These are phyloP conservation scores for Otis tarda DNA, from an alignment of 2,113 vertebrate species.

Conservation along the genomic window DNA sequence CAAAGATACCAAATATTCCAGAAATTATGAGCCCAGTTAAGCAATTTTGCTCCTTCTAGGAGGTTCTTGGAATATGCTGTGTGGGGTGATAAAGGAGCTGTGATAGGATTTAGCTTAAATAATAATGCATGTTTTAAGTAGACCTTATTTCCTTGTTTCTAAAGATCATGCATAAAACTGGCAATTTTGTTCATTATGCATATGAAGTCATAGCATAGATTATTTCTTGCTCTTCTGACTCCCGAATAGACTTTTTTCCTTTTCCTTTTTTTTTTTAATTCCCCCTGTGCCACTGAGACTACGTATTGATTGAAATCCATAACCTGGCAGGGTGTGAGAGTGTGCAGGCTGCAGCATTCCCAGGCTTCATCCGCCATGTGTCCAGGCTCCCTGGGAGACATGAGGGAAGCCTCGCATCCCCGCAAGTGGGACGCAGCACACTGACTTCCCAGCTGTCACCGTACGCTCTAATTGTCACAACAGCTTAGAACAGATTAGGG, in stretches of 20 bases:
- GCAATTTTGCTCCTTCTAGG: not conserved
- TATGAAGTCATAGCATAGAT: not conserved
- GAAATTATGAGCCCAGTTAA: not conserved
- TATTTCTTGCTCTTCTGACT: not conserved
- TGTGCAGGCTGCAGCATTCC: conserved; percentile 57
- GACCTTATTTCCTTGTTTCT: not conserved
- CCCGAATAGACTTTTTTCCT: not conserved
- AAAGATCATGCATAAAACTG: not conserved
- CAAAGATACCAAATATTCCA: not conserved
- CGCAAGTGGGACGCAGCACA: fast-evolving
- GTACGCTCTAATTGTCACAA: not conserved
- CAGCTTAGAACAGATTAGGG: not conserved
- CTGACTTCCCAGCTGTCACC: conserved; percentile 53
- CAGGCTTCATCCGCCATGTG: conserved; percentile 66
- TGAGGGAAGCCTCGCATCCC: not conserved
- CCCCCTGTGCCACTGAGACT: not conserved
- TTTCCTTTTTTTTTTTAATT: fast-evolving
- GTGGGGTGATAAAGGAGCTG: not conserved
- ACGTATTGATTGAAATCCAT: conserved; percentile 67
- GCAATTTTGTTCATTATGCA: not conserved
- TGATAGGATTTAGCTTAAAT: not conserved
- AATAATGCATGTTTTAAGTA: not conserved
- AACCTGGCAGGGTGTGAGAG: conserved; percentile 71
- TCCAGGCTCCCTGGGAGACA: not conserved
- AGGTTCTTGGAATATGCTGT: not conserved